A percentile compares a stretch with the other conserved stretches of the same genome.
Evolutionary conservation across 2,888 invertebrate genomes (phyloP).

Genomic region (Tipula unca): DNA sequence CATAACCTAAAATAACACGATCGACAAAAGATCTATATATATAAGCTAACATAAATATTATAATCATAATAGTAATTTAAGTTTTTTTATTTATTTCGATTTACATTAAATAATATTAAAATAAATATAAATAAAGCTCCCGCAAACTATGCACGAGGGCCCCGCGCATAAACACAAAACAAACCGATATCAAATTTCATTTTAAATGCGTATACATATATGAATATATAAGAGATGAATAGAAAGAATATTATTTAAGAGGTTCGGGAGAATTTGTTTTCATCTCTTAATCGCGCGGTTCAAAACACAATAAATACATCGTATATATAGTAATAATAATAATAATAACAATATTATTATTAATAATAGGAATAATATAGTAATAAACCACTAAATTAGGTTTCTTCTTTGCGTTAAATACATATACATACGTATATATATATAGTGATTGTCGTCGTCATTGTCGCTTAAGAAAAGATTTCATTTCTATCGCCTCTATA

Average conservation of each 20-base stretch:
- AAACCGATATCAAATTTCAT: not conserved
- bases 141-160: not conserved
- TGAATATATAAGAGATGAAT: not conserved
- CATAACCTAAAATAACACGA: not conserved
- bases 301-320: not conserved
- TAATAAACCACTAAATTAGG: slow-evolving; percentile 1
- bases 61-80: not conserved
- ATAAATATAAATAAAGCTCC: not conserved
- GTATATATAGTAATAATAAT: not conserved
- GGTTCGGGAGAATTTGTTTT: not conserved
- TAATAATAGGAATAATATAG: not conserved
- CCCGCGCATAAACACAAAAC: not conserved
- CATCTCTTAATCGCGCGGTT: slow-evolving; percentile 8
- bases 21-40: not conserved
- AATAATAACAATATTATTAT: not conserved
- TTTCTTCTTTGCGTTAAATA: not conserved
- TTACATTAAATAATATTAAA: not conserved
- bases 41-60: too few species aligned
- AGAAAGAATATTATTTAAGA: slow-evolving; percentile 1
- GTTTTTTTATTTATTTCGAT: not conserved
- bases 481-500: slow-evolving; percentile 3
- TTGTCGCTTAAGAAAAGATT: slow-evolving; percentile 1
- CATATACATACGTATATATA: not conserved
- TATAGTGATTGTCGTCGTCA: not conserved
- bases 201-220: not conserved